Percentiles rank a stretch among this genome's conserved stretches.
These are phyloP conservation scores for Nematolebias whitei DNA, from an alignment of 2,113 vertebrate genomes.

Conservation along the genomic window DNA sequence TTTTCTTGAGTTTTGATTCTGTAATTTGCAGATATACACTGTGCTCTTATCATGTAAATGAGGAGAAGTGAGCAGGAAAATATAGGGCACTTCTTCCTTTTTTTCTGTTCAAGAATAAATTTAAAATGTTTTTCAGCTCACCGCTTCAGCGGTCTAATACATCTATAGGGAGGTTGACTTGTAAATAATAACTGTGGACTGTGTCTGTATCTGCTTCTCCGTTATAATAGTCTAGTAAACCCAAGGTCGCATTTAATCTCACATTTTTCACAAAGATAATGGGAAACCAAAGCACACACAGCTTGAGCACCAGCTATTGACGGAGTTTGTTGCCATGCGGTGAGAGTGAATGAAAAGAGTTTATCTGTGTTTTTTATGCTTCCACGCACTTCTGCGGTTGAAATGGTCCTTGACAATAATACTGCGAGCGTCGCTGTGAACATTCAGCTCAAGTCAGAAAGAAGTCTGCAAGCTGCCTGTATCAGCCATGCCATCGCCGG, in stretches of 20 bases:
- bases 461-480: slow-evolving; percentile 29
- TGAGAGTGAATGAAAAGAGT: slow-evolving; percentile 53
- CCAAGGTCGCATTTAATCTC: slow-evolving; percentile 43
- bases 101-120: slow-evolving; percentile 26
- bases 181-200: slow-evolving; percentile 41
- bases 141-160: slow-evolving; percentile 30
- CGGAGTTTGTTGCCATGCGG: slow-evolving; percentile 42
- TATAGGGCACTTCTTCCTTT: background rate
- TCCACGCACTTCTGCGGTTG: slow-evolving; percentile 32
- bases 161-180: slow-evolving; percentile 35
- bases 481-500: slow-evolving; percentile 31
- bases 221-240: slow-evolving; percentile 33
- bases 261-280: slow-evolving; percentile 55
- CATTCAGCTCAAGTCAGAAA: slow-evolving; percentile 52
- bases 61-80: slow-evolving; percentile 6
- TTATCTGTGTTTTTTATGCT: slow-evolving; percentile 60
- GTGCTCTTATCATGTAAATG: slow-evolving; percentile 9
- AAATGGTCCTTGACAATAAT: slow-evolving; percentile 56
- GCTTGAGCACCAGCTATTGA: slow-evolving; percentile 32
- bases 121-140: slow-evolving; percentile 23
- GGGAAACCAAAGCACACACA: slow-evolving; percentile 45
- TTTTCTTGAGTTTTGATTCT: slow-evolving; percentile 10
- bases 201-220: slow-evolving; percentile 36
- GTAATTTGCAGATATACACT: background rate
- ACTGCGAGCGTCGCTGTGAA: slow-evolving; percentile 32